Percentiles rank a stretch among this genome's conserved stretches.
phyloP scores from a whole-genome alignment of 1,140 invertebrate genomes.

The Tyrophagus putrescentiae region DNA sequence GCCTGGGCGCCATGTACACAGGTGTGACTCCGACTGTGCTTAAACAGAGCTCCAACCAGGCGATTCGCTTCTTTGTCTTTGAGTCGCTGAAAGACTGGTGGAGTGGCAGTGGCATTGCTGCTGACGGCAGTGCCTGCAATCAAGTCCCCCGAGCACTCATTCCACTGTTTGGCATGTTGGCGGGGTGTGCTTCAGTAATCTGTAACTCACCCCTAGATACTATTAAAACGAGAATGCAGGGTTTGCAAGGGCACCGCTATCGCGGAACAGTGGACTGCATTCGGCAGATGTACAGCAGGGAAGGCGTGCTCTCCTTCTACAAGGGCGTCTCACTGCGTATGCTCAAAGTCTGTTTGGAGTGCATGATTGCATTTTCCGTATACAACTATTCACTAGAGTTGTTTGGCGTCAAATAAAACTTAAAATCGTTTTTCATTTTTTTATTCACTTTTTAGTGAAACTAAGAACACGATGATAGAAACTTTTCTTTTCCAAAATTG shows the following conservation, averaged over 20 bases:
- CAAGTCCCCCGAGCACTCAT: conserved; percentile 63
- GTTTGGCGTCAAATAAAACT: no score
- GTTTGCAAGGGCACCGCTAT: conserved; percentile 84
- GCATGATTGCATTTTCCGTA: conserved; percentile 33
- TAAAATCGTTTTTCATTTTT: no score
- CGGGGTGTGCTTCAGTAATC: conserved; percentile 90
- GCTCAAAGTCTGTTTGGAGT: conserved; percentile 86
- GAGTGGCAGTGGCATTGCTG: conserved; percentile 50
- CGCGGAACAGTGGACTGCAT: conserved; percentile 86
- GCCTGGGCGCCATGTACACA: conserved; percentile 37
- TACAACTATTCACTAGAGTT: background rate
- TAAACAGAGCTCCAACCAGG: conserved; percentile 97
- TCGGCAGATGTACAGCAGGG: conserved; percentile 72
- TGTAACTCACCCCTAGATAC: conserved; percentile 90
- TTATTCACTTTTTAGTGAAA: no score
- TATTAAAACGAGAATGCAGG: conserved; percentile 98
- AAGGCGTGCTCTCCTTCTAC: conserved; percentile 88
- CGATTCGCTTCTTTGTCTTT: conserved; percentile 94
- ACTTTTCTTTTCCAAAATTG: no score
- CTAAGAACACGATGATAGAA: no score
- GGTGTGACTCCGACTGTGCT: conserved; percentile 86
- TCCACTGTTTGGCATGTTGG: conserved; percentile 72
- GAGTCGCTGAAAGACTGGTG: conserved; percentile 83
- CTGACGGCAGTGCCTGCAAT: conserved; percentile 39
- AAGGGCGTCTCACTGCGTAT: conserved; percentile 93